These are phyloP conservation scores for Mus musculus DNA, from an alignment of 2,113 vertebrate species.

Conservation along the genomic window DNA sequence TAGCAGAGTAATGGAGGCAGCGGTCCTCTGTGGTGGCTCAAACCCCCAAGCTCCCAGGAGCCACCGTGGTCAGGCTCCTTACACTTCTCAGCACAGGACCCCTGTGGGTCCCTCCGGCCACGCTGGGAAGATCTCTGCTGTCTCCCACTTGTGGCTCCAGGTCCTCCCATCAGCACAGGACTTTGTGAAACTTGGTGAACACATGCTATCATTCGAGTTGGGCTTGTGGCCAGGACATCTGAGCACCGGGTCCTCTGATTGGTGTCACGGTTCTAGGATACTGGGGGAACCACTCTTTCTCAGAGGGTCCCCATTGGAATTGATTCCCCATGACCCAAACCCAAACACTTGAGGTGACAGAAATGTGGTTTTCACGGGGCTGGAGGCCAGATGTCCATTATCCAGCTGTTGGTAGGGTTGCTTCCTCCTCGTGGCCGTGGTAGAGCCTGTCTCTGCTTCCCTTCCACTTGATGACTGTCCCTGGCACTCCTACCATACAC, in stretches of 20 bases:
- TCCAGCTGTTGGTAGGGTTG: rapidly evolving
- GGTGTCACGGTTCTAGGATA: not conserved
- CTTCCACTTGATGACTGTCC: not conserved
- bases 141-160: not conserved
- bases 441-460: not conserved
- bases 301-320: not conserved
- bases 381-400: too few species aligned
- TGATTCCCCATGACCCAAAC: not conserved
- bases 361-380: not conserved
- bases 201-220: rapidly evolving
- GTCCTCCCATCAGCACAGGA: not conserved
- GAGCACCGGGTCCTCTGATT: rapidly evolving
- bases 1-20: not conserved
- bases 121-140: not conserved
- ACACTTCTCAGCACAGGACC: not conserved
- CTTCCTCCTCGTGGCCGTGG: not conserved
- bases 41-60: not conserved
- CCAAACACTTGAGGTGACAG: not conserved
- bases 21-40: not conserved
- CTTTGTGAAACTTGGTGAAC: not conserved
- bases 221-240: not conserved
- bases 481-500: not conserved
- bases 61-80: not conserved
- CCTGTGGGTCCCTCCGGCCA: rapidly evolving
- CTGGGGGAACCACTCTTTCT: not conserved